These are phyloP conservation scores for Gymnarchus niloticus DNA, from an alignment of 2,113 vertebrate genomes.

Conservation along the genomic window DNA sequence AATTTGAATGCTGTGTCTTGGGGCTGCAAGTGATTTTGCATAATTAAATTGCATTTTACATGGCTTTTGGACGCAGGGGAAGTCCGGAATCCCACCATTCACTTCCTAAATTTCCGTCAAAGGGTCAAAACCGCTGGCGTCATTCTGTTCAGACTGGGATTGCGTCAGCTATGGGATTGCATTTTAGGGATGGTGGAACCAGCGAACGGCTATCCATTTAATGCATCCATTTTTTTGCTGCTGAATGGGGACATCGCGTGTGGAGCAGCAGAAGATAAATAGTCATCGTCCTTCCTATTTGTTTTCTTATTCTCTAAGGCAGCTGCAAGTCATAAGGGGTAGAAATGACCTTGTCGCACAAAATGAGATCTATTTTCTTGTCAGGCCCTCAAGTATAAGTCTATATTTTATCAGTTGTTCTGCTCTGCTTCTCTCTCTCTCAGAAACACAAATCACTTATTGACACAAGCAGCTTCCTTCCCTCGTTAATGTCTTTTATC, in stretches of 20 bases:
- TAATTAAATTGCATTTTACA: not conserved
- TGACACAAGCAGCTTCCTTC: constrained; percentile 39
- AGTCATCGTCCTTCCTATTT: constrained; percentile 38
- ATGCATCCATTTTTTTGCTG: not conserved
- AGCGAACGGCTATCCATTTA: not conserved
- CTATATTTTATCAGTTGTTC: constrained; percentile 33
- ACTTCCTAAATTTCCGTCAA: not conserved
- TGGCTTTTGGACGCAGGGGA: not conserved
- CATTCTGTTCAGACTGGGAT: not conserved
- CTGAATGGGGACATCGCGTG: constrained; percentile 29
- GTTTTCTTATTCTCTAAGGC: constrained; percentile 47
- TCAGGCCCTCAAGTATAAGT: constrained; percentile 48
- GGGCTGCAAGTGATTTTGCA: not conserved
- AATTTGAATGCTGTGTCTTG: not conserved
- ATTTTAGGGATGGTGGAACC: not conserved
- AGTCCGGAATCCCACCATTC: not conserved
- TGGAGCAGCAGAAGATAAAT: constrained; percentile 49
- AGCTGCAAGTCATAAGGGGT: constrained; percentile 51
- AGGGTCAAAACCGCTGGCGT: not conserved
- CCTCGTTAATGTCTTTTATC: constrained; percentile 17
- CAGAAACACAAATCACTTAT: constrained; percentile 55
- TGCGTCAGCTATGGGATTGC: not conserved
- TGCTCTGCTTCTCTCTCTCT: constrained; percentile 48
- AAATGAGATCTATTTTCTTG: constrained; percentile 51
- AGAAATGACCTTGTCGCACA: constrained; percentile 56